Base-by-base conservation (phyloP, 1,140 invertebrate species). In the Zaprionus vittiger region DNA sequence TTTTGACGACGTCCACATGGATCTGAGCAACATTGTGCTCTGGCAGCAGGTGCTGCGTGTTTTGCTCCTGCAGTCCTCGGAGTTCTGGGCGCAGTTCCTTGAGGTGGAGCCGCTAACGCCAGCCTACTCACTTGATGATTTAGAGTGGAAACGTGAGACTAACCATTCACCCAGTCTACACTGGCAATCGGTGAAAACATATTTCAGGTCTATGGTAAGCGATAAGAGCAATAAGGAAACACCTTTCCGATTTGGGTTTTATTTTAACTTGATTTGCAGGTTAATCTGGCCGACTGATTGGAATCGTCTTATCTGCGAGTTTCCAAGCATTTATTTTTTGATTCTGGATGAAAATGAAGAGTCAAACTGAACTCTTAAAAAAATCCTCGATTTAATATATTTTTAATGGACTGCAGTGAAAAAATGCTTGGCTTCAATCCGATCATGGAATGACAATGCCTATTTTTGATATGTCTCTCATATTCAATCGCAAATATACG, bases 1-100 rank as follows among this genome's bases (percentile, higher is more conserved):
- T 5, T 87, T 87, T n/a, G 81, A 83, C 4, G 85, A 87, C 55
- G 22, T 84, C 9, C 81, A 87, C 28, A 94, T 98, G 41, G 89
- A 74, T 60, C 62, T 87, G 22, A 74, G 41, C n/a, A 87, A 87
- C 14, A 56, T 89, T 9, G 65, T 81, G 2, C 5, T 72, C 2
- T 90, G 85, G 84, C 85, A 89, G 41, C 71, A 74, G 52, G 85
- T 81, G 9, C 31, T 87, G n/a, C 68, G 62, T 12, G 55, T 76
- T 2, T 9, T 87, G 28, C 69, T 87, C 0, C 63, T 79, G 1
- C 22, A 90, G 63, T 70, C 85, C 0, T 12, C 78, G 14, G 79
- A n/a, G 0, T 87, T 87, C 34, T 87, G 84, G 84, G 62, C 57
- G 2, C 84, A 87, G 60, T 87, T 87, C 14, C 69, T 87, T 11